These are phyloP conservation scores for Aplodontia rufa DNA, from an alignment of 2,113 vertebrate species.

Conservation along the genomic window DNA sequence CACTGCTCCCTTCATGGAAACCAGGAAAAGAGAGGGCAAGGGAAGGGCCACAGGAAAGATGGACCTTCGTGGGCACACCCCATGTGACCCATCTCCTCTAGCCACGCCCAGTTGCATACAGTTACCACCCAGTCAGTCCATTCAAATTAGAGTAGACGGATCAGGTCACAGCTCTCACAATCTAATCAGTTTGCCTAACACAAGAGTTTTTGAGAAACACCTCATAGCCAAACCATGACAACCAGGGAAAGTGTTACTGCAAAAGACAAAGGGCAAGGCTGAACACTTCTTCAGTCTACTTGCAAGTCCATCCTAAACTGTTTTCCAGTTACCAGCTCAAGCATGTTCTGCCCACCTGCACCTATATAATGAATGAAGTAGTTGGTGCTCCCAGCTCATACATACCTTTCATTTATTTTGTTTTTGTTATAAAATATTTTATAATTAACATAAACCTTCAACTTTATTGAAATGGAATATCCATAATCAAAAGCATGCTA, in stretches of 20 bases:
- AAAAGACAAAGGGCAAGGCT: neutral
- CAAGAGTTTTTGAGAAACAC: too few relatives aligned
- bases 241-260: neutral
- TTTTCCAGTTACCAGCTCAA: neutral
- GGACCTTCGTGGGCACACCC: too few relatives aligned
- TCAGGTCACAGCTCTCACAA: too few relatives aligned
- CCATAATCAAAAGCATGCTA: neutral
- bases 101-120: too few relatives aligned
- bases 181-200: too few relatives aligned
- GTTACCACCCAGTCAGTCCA: too few relatives aligned
- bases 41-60: too few relatives aligned
- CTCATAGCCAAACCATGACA: too few relatives aligned
- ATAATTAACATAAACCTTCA: neutral
- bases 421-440: conserved; percentile 7
- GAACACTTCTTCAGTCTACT: neutral
- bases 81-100: too few relatives aligned
- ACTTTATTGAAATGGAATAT: neutral
- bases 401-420: neutral
- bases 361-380: neutral
- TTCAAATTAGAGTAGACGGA: too few relatives aligned
- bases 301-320: neutral
- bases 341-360: neutral
- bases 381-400: neutral
- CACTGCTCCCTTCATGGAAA: too few relatives aligned
- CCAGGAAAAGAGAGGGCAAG: too few relatives aligned